Conservation (phyloP, 2,113 vertebrate species). For the Tachysurus fulvidraco region DNA sequence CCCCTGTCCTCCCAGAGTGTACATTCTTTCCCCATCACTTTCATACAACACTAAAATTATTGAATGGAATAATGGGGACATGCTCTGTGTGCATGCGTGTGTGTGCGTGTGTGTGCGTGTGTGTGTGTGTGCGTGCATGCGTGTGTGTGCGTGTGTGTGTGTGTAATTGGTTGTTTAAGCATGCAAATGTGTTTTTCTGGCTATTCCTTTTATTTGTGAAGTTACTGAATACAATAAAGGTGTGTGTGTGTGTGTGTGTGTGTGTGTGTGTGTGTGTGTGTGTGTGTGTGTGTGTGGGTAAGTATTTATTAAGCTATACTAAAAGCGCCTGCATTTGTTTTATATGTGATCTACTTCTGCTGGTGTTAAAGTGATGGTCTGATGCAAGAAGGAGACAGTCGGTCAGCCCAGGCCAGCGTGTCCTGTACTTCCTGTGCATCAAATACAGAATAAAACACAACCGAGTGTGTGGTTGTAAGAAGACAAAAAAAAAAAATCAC, state of each 20-base stretch:
- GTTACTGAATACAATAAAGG: neutral
- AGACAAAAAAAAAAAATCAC: neutral
- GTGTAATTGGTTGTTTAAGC: neutral
- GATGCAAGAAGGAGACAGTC: neutral
- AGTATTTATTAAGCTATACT: neutral
- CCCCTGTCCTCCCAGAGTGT: constrained; percentile 6
- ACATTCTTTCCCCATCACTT: constrained; percentile 2
- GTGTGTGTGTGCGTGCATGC: neutral
- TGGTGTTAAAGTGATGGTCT: neutral
- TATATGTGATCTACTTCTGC: constrained; percentile 57
- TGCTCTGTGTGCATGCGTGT: neutral
- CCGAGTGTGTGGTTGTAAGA: neutral
- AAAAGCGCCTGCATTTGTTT: constrained; percentile 49
- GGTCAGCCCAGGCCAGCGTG: too few relatives aligned
- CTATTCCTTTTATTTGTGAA: neutral
- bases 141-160: neutral
- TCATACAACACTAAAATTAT: constrained; percentile 26
- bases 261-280: neutral
- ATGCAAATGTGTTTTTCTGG: neutral
- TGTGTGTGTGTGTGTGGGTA: neutral
- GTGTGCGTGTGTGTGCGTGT: neutral
- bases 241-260: neutral
- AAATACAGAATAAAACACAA: neutral
- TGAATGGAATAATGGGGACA: constrained; percentile 1
- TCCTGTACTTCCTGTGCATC: too few relatives aligned